Base-by-base conservation (phyloP, 2,888 invertebrate genomes). In the Diplazon laetatorius region DNA sequence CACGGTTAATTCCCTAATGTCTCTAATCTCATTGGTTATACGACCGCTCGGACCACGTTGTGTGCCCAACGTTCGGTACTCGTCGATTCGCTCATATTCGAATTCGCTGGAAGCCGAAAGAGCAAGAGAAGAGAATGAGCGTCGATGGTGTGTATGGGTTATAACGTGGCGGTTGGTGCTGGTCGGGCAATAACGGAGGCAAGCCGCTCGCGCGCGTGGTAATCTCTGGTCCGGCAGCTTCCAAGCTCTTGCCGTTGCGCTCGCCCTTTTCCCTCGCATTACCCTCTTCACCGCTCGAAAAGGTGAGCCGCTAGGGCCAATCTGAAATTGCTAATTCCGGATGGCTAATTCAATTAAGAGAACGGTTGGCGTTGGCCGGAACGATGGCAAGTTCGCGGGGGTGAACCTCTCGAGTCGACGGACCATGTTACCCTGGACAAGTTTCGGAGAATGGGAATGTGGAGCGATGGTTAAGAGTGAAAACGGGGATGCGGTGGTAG, bases 291-390 rank as follows among this genome's bases (percentile, higher is more conserved):
- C 66, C 66, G 71, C 68, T 63, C 30, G 71, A 79, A 79, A 76
- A 76, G 76, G 75, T 79, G 71, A 74, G 74, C 75, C 77, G 73
- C n/a, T 71, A 79, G 84, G 71, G 85, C 85, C 87, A 86, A 89
- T 88, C 87, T 84, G 85, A 89, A 89, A 89, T 88, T 88, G 87
- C 88, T 88, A 89, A 89, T 89, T 88, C 87, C 87, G 86, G 86
- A 84, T 83, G 86, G 87, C 88, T 89, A 87, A 90, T 89, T 89
- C 87, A 89, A 89, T 89, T 90, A 89, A 87, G 88, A 87, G 88
- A 88, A 88, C 85, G 85, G 86, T 81, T 80, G 76, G 79, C 78
- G 69, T 57, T 76, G 71, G 52, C 62, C 63, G 75, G 72, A 75
- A 79, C 75, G 72, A 75, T 22, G 66, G 63, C 12, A 37, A 55